Percentiles rank a stretch among this genome's conserved stretches.
These are phyloP conservation scores for Chiroxiphia lanceolata DNA, from an alignment of 2,797 vertebrate genomes.

Conservation along the genomic window DNA sequence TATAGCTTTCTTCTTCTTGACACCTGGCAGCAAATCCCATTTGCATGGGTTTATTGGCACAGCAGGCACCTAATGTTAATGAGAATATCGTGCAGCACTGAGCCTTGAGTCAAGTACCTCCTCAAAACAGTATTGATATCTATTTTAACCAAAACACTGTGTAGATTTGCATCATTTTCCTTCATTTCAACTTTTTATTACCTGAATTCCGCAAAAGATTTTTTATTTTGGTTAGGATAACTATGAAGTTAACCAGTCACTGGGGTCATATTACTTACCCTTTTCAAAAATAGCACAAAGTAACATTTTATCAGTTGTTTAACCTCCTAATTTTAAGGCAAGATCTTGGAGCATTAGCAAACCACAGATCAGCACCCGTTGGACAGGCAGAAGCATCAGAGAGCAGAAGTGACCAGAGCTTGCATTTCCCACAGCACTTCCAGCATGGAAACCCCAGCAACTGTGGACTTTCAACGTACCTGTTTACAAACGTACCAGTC, in stretches of 20 bases:
- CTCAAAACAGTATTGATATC: not conserved
- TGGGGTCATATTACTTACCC: too few species aligned
- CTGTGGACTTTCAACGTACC: fast-evolving
- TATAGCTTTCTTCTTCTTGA: not conserved
- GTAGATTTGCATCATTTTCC: not conserved
- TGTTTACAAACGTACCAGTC: fast-evolving
- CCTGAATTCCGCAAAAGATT: not conserved
- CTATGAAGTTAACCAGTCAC: not conserved
- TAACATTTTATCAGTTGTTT: not conserved
- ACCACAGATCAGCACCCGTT: too few species aligned
- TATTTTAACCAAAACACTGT: not conserved
- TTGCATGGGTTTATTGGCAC: not conserved
- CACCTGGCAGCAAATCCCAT: not conserved
- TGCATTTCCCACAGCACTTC: fast-evolving
- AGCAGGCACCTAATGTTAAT: not conserved
- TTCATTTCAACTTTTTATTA: not conserved
- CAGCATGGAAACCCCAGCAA: not conserved
- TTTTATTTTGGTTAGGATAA: not conserved
- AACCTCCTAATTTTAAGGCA: not conserved
- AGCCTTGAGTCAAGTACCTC: not conserved
- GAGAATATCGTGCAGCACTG: not conserved
- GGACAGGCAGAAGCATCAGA: not conserved
- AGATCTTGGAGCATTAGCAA: not conserved
- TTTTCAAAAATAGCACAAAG: not conserved
- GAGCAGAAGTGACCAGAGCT: not conserved